Conservation (phyloP, 2,113 vertebrate species). For the Pedetes capensis region DNA sequence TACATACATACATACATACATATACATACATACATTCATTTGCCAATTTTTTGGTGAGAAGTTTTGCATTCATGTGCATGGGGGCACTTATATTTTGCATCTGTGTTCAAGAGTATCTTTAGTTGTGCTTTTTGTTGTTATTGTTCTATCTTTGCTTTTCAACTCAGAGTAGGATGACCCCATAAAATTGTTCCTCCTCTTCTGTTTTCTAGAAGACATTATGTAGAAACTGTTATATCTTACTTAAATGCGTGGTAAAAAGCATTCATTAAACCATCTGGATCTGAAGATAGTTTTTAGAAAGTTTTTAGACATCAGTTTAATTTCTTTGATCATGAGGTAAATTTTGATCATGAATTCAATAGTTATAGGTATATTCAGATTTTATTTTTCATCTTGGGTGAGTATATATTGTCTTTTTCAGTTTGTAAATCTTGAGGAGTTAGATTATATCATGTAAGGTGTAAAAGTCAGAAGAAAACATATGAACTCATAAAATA, state of each 20-base stretch:
- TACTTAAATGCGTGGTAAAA: background rate
- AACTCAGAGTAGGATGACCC: background rate
- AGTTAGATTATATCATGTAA: background rate
- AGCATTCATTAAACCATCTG: background rate
- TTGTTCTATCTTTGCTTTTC: background rate
- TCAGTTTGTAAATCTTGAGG: background rate
- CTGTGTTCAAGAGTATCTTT: background rate
- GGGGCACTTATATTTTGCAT: background rate
- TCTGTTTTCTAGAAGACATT: background rate
- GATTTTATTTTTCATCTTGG: background rate
- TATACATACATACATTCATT: background rate
- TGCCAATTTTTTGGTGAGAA: background rate
- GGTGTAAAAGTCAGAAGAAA: background rate
- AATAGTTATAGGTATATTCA: background rate
- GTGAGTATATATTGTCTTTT: background rate
- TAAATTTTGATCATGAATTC: background rate
- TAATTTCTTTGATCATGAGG: background rate
- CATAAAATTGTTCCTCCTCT: background rate
- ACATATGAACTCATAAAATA: background rate
- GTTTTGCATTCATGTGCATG: background rate
- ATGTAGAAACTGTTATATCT: background rate
- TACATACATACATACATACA: no score
- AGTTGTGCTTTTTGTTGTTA: background rate
- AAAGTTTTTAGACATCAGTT: background rate
- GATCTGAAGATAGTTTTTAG: background rate